phyloP scores from a whole-genome alignment of 2,888 invertebrate species.

The Laspeyria flexula region DNA sequence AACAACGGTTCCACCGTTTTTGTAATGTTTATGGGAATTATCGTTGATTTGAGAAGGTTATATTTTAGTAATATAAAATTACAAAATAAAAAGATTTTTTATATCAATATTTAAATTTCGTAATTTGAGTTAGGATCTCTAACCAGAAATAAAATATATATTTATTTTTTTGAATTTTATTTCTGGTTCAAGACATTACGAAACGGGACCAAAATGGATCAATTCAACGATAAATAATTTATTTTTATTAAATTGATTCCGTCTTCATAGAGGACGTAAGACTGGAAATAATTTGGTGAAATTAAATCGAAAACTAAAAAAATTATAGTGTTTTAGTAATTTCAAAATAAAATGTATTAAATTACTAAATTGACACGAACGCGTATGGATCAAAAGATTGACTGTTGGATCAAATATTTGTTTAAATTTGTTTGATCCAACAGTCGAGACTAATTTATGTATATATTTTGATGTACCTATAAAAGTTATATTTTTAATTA shows the following conservation, averaged over 20 bases:
- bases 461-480: slow-evolving; percentile 45
- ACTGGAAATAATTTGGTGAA: slow-evolving; percentile 56
- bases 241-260: slow-evolving; percentile 49
- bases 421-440: slow-evolving; percentile 20
- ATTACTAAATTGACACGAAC: slow-evolving; percentile 20
- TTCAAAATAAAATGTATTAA: slow-evolving; percentile 8
- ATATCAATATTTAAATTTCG: neutral
- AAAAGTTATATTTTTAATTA: slow-evolving; percentile 35
- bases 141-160: slow-evolving; percentile 17
- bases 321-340: slow-evolving; percentile 20
- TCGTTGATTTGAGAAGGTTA: too few species aligned
- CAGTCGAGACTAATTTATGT: slow-evolving; percentile 30
- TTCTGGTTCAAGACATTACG: slow-evolving; percentile 13
- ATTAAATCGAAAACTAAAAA: slow-evolving; percentile 21
- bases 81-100: too few species aligned
- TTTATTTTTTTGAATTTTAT: slow-evolving; percentile 18
- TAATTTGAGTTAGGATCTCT: slow-evolving; percentile 8
- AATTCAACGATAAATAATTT: slow-evolving; percentile 10
- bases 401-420: slow-evolving; percentile 26
- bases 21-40: neutral
- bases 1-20: slow-evolving; percentile 11
- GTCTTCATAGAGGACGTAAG: slow-evolving; percentile 74
- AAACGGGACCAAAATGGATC: slow-evolving; percentile 13
- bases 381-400: slow-evolving; percentile 19
- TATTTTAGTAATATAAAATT: too few species aligned